Evolutionary conservation across 2,797 vertebrate genomes (phyloP), one percentile per base, ranked within the genome.

Genomic region (Loris lydekkerianus): DNA sequence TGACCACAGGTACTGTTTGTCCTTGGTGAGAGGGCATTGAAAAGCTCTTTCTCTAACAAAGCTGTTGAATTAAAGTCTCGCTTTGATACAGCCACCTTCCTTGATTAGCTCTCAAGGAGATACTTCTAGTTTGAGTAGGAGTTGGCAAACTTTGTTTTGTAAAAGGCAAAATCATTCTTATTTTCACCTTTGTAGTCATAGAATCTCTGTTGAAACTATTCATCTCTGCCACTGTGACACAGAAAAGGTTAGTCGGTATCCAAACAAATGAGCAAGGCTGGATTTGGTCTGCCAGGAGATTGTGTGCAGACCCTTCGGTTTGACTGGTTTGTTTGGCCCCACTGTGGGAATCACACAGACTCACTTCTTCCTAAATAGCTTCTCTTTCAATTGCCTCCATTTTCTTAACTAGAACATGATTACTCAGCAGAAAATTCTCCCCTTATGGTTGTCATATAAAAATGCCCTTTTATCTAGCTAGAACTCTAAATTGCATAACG

Each of bases 361-460:
- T 87, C 14, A 40, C 60, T 91, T 81, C 85, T 61, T 77, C 25
- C 29, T 43, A 9, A n/a, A 67, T 3, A 76, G 20, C 43, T 75
- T 85, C 56, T 91, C 7, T 80, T 75, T 67, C 13, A 49, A 4
- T 88, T 58, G 37, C 60, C 53, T 92, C 89, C 31, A 43, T 92
- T 92, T 67, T 82, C 63, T 93, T 70, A 91, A 80, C 2, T 53
- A 77, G 80, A 87, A 72, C 23, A 69, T 43, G 73, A 77, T n/a
- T 61, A 72, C 7, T 77, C 6, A 60, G 60, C 17, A 88, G 21
- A 81, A 70, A 81, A 4, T 37, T 81, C 37, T 93, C 8, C 11
- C 56, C 37, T 73, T 85, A n/a, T 65, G 46, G 25, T 61, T 82
- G 46, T 76, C 53, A 60, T 76, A 37, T 91, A 93, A 78, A 90